Conservation (phyloP, 2,797 vertebrate genomes). For the Squalus acanthias region DNA sequence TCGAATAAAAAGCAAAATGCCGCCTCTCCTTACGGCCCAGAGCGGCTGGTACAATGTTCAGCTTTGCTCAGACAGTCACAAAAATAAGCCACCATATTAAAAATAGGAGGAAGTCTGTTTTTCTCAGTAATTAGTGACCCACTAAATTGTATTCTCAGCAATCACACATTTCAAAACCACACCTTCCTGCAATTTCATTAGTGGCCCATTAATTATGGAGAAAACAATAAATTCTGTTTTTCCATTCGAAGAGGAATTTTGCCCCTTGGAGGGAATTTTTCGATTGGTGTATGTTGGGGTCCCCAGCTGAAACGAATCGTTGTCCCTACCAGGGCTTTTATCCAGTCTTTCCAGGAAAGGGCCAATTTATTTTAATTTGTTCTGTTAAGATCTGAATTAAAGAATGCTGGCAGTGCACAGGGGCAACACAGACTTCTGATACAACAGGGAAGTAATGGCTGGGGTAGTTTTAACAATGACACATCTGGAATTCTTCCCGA, state of each 20-base stretch:
- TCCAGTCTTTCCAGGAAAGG: background rate
- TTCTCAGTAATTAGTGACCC: background rate
- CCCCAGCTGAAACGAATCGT: background rate
- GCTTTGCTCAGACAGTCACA: background rate
- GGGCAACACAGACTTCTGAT: background rate
- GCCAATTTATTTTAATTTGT: background rate
- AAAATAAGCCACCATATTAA: background rate
- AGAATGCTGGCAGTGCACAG: background rate
- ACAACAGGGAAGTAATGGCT: background rate
- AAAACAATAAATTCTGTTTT: background rate
- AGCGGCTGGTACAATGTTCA: background rate
- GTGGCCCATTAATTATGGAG: background rate
- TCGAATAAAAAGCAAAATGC: background rate
- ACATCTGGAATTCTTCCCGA: background rate
- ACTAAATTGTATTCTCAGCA: background rate
- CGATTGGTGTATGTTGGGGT: background rate
- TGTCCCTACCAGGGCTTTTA: background rate
- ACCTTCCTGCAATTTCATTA: background rate
- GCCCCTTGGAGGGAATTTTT: background rate
- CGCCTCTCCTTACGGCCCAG: background rate
- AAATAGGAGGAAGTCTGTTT: background rate
- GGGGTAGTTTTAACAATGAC: background rate
- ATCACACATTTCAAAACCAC: background rate
- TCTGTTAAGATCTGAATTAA: background rate
- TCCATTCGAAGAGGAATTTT: background rate